A percentile compares a stretch with the other conserved stretches of the same genome.
These are phyloP conservation scores for Gymnopithys bicolor DNA, from an alignment of 2,797 vertebrate genomes.

Conservation along the genomic window DNA sequence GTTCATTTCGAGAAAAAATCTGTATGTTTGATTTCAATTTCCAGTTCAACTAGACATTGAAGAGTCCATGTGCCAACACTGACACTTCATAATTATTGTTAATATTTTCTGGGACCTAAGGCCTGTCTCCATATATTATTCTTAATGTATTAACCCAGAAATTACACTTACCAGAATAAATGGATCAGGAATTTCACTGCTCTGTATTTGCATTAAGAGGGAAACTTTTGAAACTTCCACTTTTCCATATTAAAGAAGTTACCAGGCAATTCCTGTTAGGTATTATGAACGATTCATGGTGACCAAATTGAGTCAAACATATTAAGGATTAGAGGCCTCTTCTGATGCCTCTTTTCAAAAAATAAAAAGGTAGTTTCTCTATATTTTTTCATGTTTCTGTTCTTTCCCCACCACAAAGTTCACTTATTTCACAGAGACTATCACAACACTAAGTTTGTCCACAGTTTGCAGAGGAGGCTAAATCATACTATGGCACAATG, in stretches of 20 bases:
- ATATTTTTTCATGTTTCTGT: neutral
- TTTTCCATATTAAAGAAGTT: neutral
- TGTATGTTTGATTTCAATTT: neutral
- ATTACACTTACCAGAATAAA: neutral
- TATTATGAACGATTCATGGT: neutral
- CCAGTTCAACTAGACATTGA: neutral
- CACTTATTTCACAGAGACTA: neutral
- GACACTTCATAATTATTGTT: neutral
- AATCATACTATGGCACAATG: neutral
- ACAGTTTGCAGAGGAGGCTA: neutral
- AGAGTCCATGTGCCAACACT: neutral
- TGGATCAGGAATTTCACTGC: neutral
- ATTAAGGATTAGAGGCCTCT: neutral
- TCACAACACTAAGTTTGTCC: neutral
- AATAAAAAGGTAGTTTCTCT: neutral
- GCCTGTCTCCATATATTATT: neutral
- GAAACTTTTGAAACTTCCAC: neutral
- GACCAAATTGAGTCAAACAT: neutral
- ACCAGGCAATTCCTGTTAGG: neutral
- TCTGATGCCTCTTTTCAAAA: neutral
- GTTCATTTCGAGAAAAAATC: neutral
- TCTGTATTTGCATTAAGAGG: neutral
- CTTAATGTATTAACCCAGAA: neutral
- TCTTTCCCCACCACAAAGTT: neutral
- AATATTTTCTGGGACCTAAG: neutral